Conservation (phyloP, 2,797 vertebrate genomes). For the Apogon hyalosoma region DNA sequence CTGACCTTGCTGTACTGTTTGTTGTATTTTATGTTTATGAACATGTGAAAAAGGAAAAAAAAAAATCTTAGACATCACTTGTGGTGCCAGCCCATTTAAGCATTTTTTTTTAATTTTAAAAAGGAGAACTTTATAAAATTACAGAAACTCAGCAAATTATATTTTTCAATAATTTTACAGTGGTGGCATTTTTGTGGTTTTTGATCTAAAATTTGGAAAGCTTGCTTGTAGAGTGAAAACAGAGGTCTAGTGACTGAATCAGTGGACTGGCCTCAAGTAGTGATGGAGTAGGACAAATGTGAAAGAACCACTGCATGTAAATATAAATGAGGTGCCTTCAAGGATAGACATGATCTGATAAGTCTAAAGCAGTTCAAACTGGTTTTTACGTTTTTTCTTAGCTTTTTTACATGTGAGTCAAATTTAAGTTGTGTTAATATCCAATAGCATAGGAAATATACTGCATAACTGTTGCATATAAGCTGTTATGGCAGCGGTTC, state of each 20-base stretch:
- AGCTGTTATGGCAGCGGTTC: too few relatives aligned
- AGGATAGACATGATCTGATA: conserved; percentile 5
- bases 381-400: not conserved
- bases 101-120: not conserved
- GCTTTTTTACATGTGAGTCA: not conserved
- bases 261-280: not conserved
- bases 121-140: conserved; percentile 9
- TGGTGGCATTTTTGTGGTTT: not conserved
- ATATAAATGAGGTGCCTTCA: conserved; percentile 2
- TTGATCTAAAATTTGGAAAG: conserved; percentile 3
- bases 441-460: too few relatives aligned
- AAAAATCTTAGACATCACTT: too few relatives aligned
- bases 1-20: too few relatives aligned
- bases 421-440: conserved; percentile 7
- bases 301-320: conserved; percentile 2
- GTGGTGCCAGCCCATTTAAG: too few relatives aligned
- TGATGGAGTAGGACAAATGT: not conserved
- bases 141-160: not conserved
- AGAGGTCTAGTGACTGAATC: not conserved
- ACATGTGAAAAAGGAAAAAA: too few relatives aligned
- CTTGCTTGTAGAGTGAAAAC: conserved; percentile 6
- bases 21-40: too few relatives aligned
- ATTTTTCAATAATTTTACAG: too few relatives aligned
- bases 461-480: too few relatives aligned
- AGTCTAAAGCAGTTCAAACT: conserved; percentile 6